phyloP scores from a whole-genome alignment of 2,888 invertebrate genomes.

The Acronicta leporina region DNA sequence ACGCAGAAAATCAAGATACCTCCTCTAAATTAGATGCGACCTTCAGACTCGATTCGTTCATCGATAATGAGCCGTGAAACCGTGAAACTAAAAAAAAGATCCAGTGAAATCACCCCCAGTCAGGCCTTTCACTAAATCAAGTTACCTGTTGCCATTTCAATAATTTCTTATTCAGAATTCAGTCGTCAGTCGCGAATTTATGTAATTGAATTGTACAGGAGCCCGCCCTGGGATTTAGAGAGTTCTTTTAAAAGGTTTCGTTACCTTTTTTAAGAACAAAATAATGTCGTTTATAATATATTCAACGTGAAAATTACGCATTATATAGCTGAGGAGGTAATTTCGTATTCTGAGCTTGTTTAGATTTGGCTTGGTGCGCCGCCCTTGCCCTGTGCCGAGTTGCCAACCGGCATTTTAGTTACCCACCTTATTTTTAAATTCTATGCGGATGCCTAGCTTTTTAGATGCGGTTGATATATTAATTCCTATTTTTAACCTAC shows the following conservation, averaged over 20 bases:
- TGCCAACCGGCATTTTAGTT: neutral
- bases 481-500: too few relatives aligned
- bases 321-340: slow-evolving; percentile 23
- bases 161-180: slow-evolving; percentile 48
- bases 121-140: slow-evolving; percentile 42
- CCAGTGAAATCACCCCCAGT: slow-evolving; percentile 14
- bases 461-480: too few relatives aligned
- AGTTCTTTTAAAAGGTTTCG: slow-evolving; percentile 44
- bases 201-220: slow-evolving; percentile 51
- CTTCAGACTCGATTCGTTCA: slow-evolving; percentile 24
- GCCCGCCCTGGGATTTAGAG: slow-evolving; percentile 36
- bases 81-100: slow-evolving; percentile 36
- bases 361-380: slow-evolving; percentile 9
- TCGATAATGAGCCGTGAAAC: slow-evolving; percentile 35
- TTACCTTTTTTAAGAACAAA: slow-evolving; percentile 47
- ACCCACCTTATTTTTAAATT: neutral
- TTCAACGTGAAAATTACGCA: slow-evolving; percentile 37
- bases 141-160: slow-evolving; percentile 56
- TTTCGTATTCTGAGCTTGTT: slow-evolving; percentile 31
- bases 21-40: slow-evolving; percentile 11
- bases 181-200: slow-evolving; percentile 50
- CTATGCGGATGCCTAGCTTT: neutral
- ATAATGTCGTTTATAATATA: slow-evolving; percentile 46
- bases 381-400: too few relatives aligned
- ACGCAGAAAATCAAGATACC: neutral